These are phyloP conservation scores for Amitus sp. DNA, from an alignment of 2,888 invertebrate species.

Conservation along the genomic window DNA sequence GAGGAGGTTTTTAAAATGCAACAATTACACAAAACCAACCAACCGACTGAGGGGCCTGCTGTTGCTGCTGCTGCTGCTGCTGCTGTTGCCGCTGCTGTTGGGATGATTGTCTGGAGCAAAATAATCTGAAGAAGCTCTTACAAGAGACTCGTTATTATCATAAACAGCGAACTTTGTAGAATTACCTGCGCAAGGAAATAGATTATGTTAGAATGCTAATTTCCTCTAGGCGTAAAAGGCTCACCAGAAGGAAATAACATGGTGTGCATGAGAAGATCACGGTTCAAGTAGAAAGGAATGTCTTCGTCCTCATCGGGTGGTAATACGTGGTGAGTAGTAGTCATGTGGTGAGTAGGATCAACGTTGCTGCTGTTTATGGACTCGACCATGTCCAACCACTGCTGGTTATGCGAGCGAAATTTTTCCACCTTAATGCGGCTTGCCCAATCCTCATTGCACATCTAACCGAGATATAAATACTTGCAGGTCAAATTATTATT, in stretches of 20 bases:
- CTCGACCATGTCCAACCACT: conserved; percentile 98
- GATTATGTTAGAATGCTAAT: not conserved
- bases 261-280: conserved; percentile 74
- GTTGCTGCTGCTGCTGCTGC: no score
- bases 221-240: conserved; percentile 5
- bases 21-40: conserved; percentile 17
- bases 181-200: conserved; percentile 43
- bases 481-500: no score
- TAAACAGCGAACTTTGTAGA: conserved; percentile 53
- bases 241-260: conserved; percentile 68
- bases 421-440: conserved; percentile 91
- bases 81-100: no score
- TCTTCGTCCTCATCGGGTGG: conserved; percentile 70
- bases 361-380: conserved; percentile 72
- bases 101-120: conserved; percentile 58
- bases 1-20: not conserved
- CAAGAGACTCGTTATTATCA: conserved; percentile 54
- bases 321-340: no score
- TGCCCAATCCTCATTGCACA: conserved; percentile 92
- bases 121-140: conserved; percentile 59
- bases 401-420: conserved; percentile 97
- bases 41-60: conserved; percentile 69
- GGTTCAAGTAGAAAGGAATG: conserved; percentile 80
- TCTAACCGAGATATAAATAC: conserved; percentile 57
- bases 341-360: no score